Percentiles rank a stretch among this genome's conserved stretches.
Evolutionary conservation across 2,113 vertebrate genomes (phyloP).

Genomic region (Lophotis ruficrista): DNA sequence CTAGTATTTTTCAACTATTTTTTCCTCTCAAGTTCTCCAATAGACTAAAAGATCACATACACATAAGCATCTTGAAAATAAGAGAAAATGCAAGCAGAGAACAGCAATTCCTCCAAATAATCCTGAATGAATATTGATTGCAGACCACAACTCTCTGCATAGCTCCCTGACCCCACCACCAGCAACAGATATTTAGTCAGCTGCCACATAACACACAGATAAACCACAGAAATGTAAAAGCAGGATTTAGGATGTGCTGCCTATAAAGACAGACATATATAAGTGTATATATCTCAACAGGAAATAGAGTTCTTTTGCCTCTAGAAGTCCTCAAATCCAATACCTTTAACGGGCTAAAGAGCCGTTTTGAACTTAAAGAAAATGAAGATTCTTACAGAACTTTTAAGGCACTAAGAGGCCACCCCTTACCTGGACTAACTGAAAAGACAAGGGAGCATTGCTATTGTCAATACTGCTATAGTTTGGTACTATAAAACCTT

Average conservation of each 20-base stretch:
- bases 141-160: neutral
- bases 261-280: neutral
- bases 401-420: neutral
- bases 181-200: neutral
- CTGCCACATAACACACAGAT: neutral
- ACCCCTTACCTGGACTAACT: neutral
- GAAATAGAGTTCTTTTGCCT: neutral
- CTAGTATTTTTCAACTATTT: neutral
- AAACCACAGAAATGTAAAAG: neutral
- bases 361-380: neutral
- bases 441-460: neutral
- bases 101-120: neutral
- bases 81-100: neutral
- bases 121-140: neutral
- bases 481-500: neutral
- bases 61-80: neutral
- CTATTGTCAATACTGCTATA: neutral
- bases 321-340: neutral
- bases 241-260: neutral
- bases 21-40: neutral
- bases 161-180: rapidly evolving
- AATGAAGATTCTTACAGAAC: neutral
- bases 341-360: neutral
- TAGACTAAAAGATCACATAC: neutral
- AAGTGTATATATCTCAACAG: neutral